A percentile compares a stretch with the other conserved stretches of the same genome.
These are phyloP conservation scores for Drosophila lini DNA, from an alignment of 1,140 invertebrate genomes.

Conservation along the genomic window DNA sequence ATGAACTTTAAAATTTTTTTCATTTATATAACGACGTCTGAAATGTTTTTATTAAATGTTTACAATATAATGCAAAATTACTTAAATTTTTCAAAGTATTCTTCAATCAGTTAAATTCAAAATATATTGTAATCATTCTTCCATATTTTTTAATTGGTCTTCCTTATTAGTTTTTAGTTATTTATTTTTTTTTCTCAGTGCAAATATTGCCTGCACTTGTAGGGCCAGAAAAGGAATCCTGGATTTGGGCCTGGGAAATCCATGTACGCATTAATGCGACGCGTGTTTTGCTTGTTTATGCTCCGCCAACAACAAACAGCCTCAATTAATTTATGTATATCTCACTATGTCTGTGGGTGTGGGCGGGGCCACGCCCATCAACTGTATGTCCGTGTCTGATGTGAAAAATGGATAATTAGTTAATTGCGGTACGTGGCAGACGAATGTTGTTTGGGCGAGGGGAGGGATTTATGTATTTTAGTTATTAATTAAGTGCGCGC, in stretches of 20 bases:
- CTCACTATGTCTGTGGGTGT: conserved; percentile 10
- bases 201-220: conserved; percentile 24
- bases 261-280: conserved; percentile 74
- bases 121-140: not conserved
- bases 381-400: conserved; percentile 51
- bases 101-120: too few species aligned
- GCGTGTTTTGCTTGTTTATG: conserved; percentile 73
- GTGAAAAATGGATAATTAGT: conserved; percentile 83
- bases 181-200: conserved; percentile 5
- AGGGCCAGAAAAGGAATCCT: conserved; percentile 12
- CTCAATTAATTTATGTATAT: conserved; percentile 68
- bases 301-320: conserved; percentile 33
- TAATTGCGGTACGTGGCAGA: conserved; percentile 68
- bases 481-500: conserved; percentile 76
- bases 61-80: too few species aligned
- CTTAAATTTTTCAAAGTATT: too few species aligned
- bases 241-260: conserved; percentile 45
- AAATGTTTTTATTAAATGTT: too few species aligned
- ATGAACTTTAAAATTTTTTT: too few species aligned
- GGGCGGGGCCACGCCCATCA: conserved; percentile 36
- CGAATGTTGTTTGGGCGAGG: conserved; percentile 29
- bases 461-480: conserved; percentile 69
- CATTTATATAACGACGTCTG: too few species aligned
- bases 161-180: too few species aligned
- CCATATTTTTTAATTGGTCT: not conserved